Conservation (phyloP, 1,140 invertebrate species). For the Agraylea sexmaculata region DNA sequence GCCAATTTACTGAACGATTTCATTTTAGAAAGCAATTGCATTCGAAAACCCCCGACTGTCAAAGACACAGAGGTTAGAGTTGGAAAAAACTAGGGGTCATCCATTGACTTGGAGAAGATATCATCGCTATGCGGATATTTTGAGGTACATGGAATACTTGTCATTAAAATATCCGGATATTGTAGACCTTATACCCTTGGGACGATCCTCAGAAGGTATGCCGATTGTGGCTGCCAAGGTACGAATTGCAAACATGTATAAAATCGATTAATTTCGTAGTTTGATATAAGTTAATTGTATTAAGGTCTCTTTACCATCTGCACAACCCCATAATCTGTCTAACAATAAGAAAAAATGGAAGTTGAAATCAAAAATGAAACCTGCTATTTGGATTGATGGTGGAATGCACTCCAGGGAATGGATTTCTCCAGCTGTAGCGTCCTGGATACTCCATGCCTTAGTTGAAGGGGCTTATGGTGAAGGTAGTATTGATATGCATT, state of each 20-base stretch:
- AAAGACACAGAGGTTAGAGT: conserved; percentile 45
- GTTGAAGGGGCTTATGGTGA: conserved; percentile 48
- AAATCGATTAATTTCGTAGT: no score
- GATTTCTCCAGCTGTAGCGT: conserved; percentile 69
- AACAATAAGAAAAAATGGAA: conserved; percentile 36
- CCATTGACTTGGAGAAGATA: conserved; percentile 61
- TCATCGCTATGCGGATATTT: conserved; percentile 52
- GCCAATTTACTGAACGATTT: no score
- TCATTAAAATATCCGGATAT: conserved; percentile 50
- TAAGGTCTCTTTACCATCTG: conserved; percentile 27
- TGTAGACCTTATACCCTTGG: conserved; percentile 53
- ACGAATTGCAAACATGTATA: no score
- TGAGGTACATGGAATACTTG: conserved; percentile 55
- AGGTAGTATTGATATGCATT: conserved; percentile 24
- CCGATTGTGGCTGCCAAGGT: conserved; percentile 55
- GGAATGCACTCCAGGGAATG: conserved; percentile 75
- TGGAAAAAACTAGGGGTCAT: conserved; percentile 43
- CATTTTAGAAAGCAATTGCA: conserved; percentile 47
- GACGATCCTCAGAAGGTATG: conserved; percentile 58
- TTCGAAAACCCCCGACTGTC: conserved; percentile 52
- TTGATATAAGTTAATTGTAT: no score
- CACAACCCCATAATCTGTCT: conserved; percentile 23
- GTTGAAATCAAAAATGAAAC: conserved; percentile 36
- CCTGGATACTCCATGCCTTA: conserved; percentile 65
- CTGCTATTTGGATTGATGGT: conserved; percentile 51